Evolutionary conservation across 2,888 invertebrate genomes (phyloP).

Genomic region (Rhingia campestris): DNA sequence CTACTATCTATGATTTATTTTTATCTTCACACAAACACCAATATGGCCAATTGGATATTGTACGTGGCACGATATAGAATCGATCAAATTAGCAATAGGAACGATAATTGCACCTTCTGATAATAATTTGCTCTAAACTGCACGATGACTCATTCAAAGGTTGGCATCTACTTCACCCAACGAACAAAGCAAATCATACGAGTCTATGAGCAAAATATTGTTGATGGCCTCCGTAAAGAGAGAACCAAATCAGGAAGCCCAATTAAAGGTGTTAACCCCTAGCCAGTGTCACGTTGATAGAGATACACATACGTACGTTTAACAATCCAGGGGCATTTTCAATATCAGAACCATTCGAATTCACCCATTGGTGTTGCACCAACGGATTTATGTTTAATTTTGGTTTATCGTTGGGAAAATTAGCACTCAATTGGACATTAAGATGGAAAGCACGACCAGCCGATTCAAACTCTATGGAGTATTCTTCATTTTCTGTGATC

Average conservation of each 20-base stretch:
- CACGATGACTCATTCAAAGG: background rate
- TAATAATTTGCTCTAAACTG: background rate
- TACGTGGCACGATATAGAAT: no score
- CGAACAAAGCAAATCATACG: no score
- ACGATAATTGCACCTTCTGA: background rate
- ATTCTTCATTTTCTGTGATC: slow-evolving; percentile 88
- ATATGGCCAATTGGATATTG: no score
- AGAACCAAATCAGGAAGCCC: slow-evolving; percentile 4
- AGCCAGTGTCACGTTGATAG: background rate
- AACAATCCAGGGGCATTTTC: slow-evolving; percentile 89
- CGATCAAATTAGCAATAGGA: no score
- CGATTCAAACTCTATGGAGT: slow-evolving; percentile 87
- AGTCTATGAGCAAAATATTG: background rate
- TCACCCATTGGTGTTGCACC: slow-evolving; percentile 89
- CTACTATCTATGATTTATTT: background rate
- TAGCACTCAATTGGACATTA: slow-evolving; percentile 86
- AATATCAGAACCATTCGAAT: slow-evolving; percentile 87
- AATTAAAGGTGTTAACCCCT: slow-evolving; percentile 19
- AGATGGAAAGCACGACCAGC: slow-evolving; percentile 87
- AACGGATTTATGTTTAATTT: slow-evolving; percentile 87
- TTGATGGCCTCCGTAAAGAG: background rate
- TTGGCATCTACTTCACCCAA: background rate
- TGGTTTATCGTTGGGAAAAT: slow-evolving; percentile 91
- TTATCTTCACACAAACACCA: background rate
- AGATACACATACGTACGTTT: slow-evolving; percentile 84